Base-by-base conservation (phyloP, 1,140 invertebrate species). In the Anastrepha obliqua region DNA sequence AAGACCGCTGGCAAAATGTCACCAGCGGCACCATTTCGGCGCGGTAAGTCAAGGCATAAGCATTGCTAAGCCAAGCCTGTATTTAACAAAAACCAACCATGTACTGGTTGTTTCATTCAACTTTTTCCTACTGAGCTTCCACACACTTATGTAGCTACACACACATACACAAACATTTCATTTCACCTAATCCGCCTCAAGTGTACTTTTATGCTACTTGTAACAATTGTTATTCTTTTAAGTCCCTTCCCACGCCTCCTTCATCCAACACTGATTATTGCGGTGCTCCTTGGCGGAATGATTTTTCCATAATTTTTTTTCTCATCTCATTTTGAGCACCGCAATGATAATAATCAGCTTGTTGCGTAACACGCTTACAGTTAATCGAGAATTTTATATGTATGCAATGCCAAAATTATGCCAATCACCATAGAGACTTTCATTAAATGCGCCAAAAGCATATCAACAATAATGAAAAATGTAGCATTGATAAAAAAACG, bases 171-270 rank as follows among this genome's bases (percentile, higher is more conserved):
- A 67, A 42, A 6, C 39, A 74, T 62, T 8, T 62, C 15, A 62
- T 62, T 62, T 62, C 60, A 17, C 15, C 67, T 0, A 47, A 74
- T 74, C 17, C 39, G 39, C 67, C 67, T 42, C 67, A 3, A 42
- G 67, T 42, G 42, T 44, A 74, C 67, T 17, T 74, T 44, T 74
- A 4, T 42, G 42, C 29, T 74, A 39, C 67, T 47, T n/a, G 67
- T 44, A 74, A 74, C 67, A 74, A 74, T 74, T 74, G 67, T 74
- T 74, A n/a, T 47, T 29, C 42, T 74, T 74, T 15, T 42, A 44
- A 2, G 11, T 42, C 15, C 15, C 67, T n/a, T 74, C 6, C 67
- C 5, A 74, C 3, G 39, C 65, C 29, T 1, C 1, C 65, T 29
- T 1, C n/a, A 70, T 11, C 29, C 29, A n/a, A 2, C 9, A 42